Base-by-base conservation (phyloP, 2,888 invertebrate genomes). In the Melikaiella ostensackeni region DNA sequence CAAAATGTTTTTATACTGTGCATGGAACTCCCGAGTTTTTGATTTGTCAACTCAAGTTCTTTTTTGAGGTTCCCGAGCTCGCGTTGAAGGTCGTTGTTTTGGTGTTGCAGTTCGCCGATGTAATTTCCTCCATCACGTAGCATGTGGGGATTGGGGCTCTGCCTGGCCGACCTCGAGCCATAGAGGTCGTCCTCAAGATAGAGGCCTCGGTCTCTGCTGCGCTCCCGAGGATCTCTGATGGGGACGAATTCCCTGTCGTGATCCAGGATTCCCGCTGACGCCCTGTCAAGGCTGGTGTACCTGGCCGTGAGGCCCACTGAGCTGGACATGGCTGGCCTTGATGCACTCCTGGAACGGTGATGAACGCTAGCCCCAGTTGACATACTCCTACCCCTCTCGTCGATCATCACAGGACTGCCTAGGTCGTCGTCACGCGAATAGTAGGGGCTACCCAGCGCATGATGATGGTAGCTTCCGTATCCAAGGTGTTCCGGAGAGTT, bases 1-100 rank as follows among this genome's bases (percentile, higher is more conserved):
- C 99, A 99, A 93, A 99, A 99, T 77, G 99, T 99, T 94, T 99
- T 99, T 92, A 99, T 99, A 93, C 98, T 98, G 93, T 99, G 99
- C 99, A 99, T 99, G 89, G 97, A 98, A 91, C 98, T 98, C 92
- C 98, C 98, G 88, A 99, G 94, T 93, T 99, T 99, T 93, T 99
- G 98, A 92, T 98, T 98, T 84, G 98, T 98, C 90, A 98, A 93
- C 93, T 98, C 98, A 89, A 98, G 94, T 91, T 98, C 98, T 91
- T 98, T 97, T 92, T 98, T 98, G 85, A 98, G 94, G 91, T 97
- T 97, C 75, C 95, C 95, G 91, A 98, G 94, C 92, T 99, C 98
- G 83, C 97, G 94, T 90, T 98, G 98, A 86, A 99, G 94, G 92
- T 99, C 98, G 89, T 97, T 96, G 92, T 98, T 97, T 93, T 98